Conservation (phyloP, 2,797 vertebrate species). For the Myotis vivesi region DNA sequence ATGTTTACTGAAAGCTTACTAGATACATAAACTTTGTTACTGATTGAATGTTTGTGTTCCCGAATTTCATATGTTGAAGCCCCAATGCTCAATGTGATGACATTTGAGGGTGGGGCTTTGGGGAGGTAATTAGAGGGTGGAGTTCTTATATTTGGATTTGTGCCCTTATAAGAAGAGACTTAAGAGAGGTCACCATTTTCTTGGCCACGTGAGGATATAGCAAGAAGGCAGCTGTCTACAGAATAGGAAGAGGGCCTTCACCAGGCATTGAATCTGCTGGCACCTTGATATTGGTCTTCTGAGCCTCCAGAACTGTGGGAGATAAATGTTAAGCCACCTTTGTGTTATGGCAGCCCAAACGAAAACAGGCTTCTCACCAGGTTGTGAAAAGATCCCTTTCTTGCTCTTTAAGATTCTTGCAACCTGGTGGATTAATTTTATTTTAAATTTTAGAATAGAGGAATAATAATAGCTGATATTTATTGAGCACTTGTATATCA, state of each 20-base stretch:
- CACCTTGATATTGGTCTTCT: constrained; percentile 11
- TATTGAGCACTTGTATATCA: not conserved
- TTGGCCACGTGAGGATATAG: not conserved
- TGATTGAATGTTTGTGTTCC: not conserved
- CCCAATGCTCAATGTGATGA: not conserved
- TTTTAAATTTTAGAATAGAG: constrained; percentile 28
- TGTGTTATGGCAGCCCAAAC: not conserved
- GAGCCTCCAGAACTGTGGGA: not conserved
- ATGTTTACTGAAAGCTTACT: not conserved
- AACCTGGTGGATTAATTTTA: constrained; percentile 22
- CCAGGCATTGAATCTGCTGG: not conserved
- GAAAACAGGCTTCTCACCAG: not conserved
- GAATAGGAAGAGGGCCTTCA: not conserved
- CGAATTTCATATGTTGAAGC: not conserved
- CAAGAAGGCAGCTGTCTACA: not conserved
- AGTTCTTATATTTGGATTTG: not conserved
- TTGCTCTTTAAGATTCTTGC: constrained; percentile 6
- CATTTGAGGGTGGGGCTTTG: not conserved
- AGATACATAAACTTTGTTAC: not conserved
- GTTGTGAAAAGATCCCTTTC: not conserved
- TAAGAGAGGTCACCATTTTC: not conserved
- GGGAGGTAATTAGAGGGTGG: not conserved
- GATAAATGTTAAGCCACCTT: not conserved
- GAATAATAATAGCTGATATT: not conserved
- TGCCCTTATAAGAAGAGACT: not conserved